These are phyloP conservation scores for Buphagus erythrorhynchus DNA, from an alignment of 2,797 vertebrate species.

Conservation along the genomic window DNA sequence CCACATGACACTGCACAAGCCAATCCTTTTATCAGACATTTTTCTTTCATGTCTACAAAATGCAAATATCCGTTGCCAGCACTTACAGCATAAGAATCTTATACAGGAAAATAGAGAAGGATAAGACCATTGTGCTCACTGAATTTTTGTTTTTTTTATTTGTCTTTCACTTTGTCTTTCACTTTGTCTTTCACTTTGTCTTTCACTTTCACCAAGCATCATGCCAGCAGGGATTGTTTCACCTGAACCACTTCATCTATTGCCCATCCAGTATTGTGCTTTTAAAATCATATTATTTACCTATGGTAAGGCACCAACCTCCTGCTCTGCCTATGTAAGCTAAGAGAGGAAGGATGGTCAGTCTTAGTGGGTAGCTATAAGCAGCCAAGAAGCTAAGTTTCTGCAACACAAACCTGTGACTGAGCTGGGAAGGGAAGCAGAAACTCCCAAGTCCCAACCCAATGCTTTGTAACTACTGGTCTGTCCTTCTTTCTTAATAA, in stretches of 20 bases:
- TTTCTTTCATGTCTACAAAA: not conserved
- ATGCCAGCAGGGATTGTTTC: not conserved
- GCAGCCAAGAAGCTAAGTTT: not conserved
- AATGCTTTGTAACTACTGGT: slow-evolving; percentile 19
- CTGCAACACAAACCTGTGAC: not conserved
- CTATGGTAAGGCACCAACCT: not conserved
- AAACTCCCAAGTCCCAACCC: slow-evolving; percentile 24
- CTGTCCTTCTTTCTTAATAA: slow-evolving; percentile 52
- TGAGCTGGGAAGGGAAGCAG: slow-evolving; percentile 15
- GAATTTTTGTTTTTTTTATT: not conserved
- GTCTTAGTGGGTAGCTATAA: not conserved
- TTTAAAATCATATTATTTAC: not conserved
- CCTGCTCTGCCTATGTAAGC: not conserved
- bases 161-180: not conserved
- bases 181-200: not conserved
- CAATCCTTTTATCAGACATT: not conserved
- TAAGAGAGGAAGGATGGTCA: not conserved
- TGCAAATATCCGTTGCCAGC: not conserved
- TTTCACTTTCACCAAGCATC: no score
- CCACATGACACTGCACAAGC: not conserved
- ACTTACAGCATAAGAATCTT: not conserved
- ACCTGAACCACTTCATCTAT: not conserved
- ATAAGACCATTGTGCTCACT: not conserved
- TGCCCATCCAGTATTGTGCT: not conserved
- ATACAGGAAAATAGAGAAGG: not conserved